Conservation (phyloP, 35 echinoderm and acorn worm species). For the Apostichopus parvimensis region DNA sequence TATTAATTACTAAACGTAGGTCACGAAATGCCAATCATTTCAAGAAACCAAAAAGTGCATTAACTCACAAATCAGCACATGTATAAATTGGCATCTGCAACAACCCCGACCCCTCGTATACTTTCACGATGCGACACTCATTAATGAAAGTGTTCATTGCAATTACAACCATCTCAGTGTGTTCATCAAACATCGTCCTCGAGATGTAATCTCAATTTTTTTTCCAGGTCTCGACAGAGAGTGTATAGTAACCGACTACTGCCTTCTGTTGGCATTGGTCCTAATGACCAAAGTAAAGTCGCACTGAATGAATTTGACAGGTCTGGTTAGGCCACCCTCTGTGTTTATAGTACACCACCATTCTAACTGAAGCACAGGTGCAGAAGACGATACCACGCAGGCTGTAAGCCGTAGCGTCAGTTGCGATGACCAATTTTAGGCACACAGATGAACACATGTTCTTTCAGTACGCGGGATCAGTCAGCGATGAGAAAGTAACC, state of each 20-base stretch:
- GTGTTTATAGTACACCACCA: slow-evolving; percentile 7
- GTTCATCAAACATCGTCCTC: not conserved
- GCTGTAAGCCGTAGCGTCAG: not conserved
- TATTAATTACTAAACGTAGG: not conserved
- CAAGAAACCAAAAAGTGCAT: not conserved
- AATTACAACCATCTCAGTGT: not conserved
- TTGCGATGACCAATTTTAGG: not conserved
- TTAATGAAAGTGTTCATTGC: not conserved
- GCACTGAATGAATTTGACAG: slow-evolving; percentile 13
- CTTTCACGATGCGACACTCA: not conserved
- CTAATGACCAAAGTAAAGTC: slow-evolving; percentile 1
- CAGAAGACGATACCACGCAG: not conserved
- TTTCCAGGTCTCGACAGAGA: no score
- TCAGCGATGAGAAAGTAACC: not conserved
- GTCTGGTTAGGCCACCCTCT: slow-evolving; percentile 45
- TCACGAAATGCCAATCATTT: slow-evolving; percentile 8
- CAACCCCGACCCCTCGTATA: not conserved
- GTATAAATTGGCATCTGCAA: not conserved
- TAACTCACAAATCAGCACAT: not conserved
- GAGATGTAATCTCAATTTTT: no score
- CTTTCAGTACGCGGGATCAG: not conserved
- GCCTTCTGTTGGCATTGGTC: not conserved
- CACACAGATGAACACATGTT: not conserved
- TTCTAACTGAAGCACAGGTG: slow-evolving; percentile 27
- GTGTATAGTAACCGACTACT: not conserved